Percentiles rank a stretch among this genome's conserved stretches.
Evolutionary conservation across 37 sponge, comb jelly and placozoan species (phyloP).

Genomic region (Crambe crambe): DNA sequence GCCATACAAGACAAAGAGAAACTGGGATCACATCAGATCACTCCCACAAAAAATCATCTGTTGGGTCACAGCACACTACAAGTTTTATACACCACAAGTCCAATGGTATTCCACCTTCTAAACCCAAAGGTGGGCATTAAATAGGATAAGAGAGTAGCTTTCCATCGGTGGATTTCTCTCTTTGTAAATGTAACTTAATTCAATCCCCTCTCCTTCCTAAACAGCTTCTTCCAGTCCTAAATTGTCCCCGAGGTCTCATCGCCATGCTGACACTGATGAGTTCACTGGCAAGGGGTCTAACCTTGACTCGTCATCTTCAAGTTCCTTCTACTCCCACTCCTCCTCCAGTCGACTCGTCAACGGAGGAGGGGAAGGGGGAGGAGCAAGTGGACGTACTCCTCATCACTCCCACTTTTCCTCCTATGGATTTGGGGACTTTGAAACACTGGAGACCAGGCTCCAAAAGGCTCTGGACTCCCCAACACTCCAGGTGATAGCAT

Average conservation of each 20-base stretch:
- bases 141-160: too few species aligned
- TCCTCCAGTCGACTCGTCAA: background rate
- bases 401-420: background rate
- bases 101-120: background rate
- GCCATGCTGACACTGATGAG: too few species aligned
- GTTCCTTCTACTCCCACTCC: constrained; percentile 3
- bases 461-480: constrained; percentile 48
- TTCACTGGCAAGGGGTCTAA: background rate
- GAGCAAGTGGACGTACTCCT: background rate
- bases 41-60: background rate
- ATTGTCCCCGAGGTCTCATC: background rate
- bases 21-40: background rate
- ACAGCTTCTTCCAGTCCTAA: constrained; percentile 1
- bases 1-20: background rate
- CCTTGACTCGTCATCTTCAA: constrained; percentile 4
- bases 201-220: background rate
- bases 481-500: constrained; percentile 25
- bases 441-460: constrained; percentile 39
- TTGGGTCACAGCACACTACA: background rate
- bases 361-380: background rate
- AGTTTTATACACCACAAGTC: background rate
- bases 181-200: too few species aligned
- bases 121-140: background rate
- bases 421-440: constrained; percentile 19
- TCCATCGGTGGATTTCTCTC: too few species aligned